These are phyloP conservation scores for Verasper variegatus DNA, from an alignment of 2,113 vertebrate genomes.

Conservation along the genomic window DNA sequence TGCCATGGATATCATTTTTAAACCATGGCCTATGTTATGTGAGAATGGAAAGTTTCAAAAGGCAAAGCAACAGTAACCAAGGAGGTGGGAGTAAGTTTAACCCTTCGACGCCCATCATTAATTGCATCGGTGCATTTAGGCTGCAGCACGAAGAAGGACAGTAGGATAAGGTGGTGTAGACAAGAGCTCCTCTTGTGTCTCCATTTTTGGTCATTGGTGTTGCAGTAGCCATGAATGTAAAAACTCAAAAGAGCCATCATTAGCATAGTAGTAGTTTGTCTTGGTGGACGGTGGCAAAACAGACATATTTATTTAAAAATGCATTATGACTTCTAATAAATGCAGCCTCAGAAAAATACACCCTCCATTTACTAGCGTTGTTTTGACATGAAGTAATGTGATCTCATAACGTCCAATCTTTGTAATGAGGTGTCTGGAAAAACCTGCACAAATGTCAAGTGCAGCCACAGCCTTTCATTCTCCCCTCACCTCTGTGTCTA, in stretches of 20 bases:
- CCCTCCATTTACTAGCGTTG: slow-evolving; percentile 12
- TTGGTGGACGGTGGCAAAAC: not conserved
- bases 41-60: not conserved
- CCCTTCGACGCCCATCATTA: not conserved
- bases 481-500: slow-evolving; percentile 34
- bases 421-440: slow-evolving; percentile 20
- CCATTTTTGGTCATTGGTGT: slow-evolving; percentile 5
- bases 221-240: not conserved
- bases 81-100: not conserved
- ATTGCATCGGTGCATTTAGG: not conserved
- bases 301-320: slow-evolving; percentile 11
- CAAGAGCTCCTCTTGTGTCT: not conserved
- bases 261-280: not conserved
- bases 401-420: slow-evolving; percentile 35
- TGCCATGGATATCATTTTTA: not conserved
- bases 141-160: not conserved
- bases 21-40: not conserved
- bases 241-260: not conserved
- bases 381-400: slow-evolving; percentile 39
- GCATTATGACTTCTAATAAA: not conserved
- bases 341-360: slow-evolving; percentile 3
- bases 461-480: not conserved
- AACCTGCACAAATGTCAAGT: slow-evolving; percentile 4
- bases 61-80: not conserved
- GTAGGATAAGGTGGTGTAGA: not conserved